Evolutionary conservation across 2,888 invertebrate species (phyloP).

Genomic region (Synergus itoensis): DNA sequence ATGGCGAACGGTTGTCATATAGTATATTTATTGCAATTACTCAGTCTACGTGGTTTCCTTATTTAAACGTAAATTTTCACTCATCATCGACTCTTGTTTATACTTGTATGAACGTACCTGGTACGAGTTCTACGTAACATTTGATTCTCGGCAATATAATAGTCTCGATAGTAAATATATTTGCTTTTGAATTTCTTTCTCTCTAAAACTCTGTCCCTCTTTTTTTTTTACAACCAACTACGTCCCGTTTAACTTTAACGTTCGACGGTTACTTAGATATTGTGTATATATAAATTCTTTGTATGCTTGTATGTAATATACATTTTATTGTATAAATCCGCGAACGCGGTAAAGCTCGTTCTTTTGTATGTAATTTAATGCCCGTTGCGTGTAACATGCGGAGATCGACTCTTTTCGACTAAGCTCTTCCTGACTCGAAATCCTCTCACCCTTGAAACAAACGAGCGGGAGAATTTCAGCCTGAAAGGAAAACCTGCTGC

Average conservation of each 20-base stretch:
- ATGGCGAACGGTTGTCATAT: conserved; percentile 72
- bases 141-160: conserved; percentile 41
- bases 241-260: conserved; percentile 47
- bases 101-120: conserved; percentile 41
- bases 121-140: conserved; percentile 42
- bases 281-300: conserved; percentile 59
- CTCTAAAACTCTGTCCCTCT: conserved; percentile 48
- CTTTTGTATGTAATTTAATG: conserved; percentile 70
- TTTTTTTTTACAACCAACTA: conserved; percentile 59
- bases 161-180: conserved; percentile 53
- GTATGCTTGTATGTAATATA: conserved; percentile 55
- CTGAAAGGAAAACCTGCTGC: not conserved
- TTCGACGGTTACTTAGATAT: conserved; percentile 60
- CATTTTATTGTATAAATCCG: conserved; percentile 60
- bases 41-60: conserved; percentile 77
- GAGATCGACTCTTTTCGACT: conserved; percentile 32
- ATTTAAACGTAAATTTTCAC: conserved; percentile 62
- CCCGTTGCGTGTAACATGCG: conserved; percentile 63
- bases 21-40: conserved; percentile 75
- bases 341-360: conserved; percentile 73
- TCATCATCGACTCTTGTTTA: conserved; percentile 53
- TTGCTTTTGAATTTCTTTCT: conserved; percentile 51
- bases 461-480: not conserved
- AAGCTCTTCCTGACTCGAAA: conserved; percentile 3
- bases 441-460: not conserved